Base-by-base conservation (phyloP, 2,113 vertebrate genomes). In the Sphaerodactylus townsendi region DNA sequence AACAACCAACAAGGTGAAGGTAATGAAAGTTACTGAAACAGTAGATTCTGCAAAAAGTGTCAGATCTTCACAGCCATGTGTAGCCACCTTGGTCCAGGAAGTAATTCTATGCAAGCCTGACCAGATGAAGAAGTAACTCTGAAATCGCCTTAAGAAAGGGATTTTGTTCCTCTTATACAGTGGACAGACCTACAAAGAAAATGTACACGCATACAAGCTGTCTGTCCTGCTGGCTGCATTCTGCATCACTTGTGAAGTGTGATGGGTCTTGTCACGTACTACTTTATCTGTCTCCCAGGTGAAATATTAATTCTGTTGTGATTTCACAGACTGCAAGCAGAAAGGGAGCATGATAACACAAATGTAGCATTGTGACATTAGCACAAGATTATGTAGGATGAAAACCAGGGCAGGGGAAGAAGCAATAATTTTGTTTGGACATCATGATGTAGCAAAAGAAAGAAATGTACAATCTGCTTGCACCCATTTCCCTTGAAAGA, bases 31-130 rank as follows among this genome's bases (percentile, higher is more conserved):
- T 85, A 73, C 85, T 73, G 62, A 89, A 30, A 72, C 90, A 82
- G 64, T 82, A n/a, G 81, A 81, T 87, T 81, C 87, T 88, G 85
- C 90, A 80, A 93, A 59, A 89, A 68, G 85, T 89, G 82, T 84
- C 88, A 23, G 25, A 65, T n/a, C 44, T 33, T 1, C 37, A 79
- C 14, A 46, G n/a, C 62, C 37, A 68, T 86, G 71, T 70, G 73
- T 62, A 82, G 2, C 46, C 79, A 3, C 74, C 79, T 69, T 89
- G 53, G 65, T 86, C 19, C 2, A 62, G 5, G 53, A 11, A 81
- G 68, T 33, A 76, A 83, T 70, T 6, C 1, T 19, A 2, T 0
- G 2, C 1, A 62, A 86, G 79, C 19, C 14, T 90, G 77, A 69
- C 15, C 65, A 71, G 53, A 82, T 81, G n/a, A 25, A 64, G 35